A percentile compares a stretch with the other conserved stretches of the same genome.
phyloP scores from a whole-genome alignment of 2,888 invertebrate species.

The Drosophila maculinotata region DNA sequence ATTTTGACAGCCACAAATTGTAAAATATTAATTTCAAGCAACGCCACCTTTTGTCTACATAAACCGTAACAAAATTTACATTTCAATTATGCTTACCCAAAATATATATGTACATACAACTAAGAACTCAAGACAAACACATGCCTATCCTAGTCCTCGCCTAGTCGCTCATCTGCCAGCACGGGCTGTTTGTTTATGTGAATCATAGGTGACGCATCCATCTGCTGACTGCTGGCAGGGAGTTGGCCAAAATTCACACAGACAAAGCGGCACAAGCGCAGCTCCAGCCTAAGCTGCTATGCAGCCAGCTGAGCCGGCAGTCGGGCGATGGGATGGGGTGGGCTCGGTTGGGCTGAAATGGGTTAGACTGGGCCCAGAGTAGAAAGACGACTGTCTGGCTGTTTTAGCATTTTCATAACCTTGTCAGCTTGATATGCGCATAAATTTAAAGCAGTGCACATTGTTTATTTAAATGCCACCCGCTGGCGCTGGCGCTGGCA shows the following conservation, averaged over 20 bases:
- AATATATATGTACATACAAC: constrained; percentile 40
- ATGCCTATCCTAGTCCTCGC: constrained; percentile 3
- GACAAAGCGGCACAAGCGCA: constrained; percentile 6
- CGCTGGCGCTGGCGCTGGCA: constrained; percentile 52
- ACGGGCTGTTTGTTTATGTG: constrained; percentile 7
- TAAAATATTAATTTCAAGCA: constrained; percentile 63
- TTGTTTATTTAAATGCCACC: constrained; percentile 77
- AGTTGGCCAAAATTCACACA: constrained; percentile 19
- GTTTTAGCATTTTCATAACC: constrained; percentile 78
- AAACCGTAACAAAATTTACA: constrained; percentile 67
- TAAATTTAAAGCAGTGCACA: constrained; percentile 79
- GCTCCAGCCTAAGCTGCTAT: neutral
- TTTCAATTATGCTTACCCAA: constrained; percentile 69
- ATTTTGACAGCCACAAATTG: constrained; percentile 46
- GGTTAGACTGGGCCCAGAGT: neutral
- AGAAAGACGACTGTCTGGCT: constrained; percentile 37
- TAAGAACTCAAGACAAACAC: constrained; percentile 33
- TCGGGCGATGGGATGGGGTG: constrained; percentile 2
- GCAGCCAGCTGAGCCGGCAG: constrained; percentile 23
- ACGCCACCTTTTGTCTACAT: constrained; percentile 44
- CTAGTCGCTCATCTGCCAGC: neutral
- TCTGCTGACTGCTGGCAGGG: constrained; percentile 23
- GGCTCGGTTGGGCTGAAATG: neutral
- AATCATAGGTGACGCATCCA: constrained; percentile 53
- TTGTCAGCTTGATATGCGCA: constrained; percentile 81